These are phyloP conservation scores for Eubasilissa regina DNA, from an alignment of 1,140 invertebrate genomes.

Conservation along the genomic window DNA sequence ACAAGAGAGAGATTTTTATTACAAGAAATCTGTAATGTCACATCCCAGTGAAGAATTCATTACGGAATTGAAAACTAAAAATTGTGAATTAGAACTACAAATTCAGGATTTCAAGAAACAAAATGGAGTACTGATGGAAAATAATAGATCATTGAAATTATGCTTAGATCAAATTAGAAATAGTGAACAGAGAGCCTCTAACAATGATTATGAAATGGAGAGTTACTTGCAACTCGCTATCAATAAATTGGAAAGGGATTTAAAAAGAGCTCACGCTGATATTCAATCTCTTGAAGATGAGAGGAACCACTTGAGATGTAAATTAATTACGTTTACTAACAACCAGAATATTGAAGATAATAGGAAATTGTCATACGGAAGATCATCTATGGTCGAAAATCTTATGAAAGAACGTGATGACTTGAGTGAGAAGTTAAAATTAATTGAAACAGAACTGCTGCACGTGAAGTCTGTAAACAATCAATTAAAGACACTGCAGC, in stretches of 20 bases:
- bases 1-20: constrained; percentile 68
- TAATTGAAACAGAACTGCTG: constrained; percentile 67
- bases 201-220: constrained; percentile 30
- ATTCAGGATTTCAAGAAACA: constrained; percentile 69
- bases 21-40: constrained; percentile 66
- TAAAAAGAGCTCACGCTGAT: constrained; percentile 72
- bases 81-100: constrained; percentile 69
- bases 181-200: constrained; percentile 18
- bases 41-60: constrained; percentile 65
- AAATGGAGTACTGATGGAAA: constrained; percentile 64
- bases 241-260: constrained; percentile 71
- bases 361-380: not conserved
- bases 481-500: constrained; percentile 74
- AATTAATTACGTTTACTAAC: constrained; percentile 15
- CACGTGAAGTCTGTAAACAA: constrained; percentile 69
- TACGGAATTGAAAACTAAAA: constrained; percentile 65
- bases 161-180: constrained; percentile 30
- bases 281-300: constrained; percentile 73
- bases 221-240: constrained; percentile 63
- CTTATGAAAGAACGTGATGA: constrained; percentile 68
- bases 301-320: constrained; percentile 57
- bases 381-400: constrained; percentile 36
- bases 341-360: constrained; percentile 3
- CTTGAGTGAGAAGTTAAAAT: constrained; percentile 68
- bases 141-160: constrained; percentile 39